Percentiles rank a stretch among this genome's conserved stretches.
Evolutionary conservation across 2,888 invertebrate species (phyloP).

Genomic region (Drosophila peninsularis): DNA sequence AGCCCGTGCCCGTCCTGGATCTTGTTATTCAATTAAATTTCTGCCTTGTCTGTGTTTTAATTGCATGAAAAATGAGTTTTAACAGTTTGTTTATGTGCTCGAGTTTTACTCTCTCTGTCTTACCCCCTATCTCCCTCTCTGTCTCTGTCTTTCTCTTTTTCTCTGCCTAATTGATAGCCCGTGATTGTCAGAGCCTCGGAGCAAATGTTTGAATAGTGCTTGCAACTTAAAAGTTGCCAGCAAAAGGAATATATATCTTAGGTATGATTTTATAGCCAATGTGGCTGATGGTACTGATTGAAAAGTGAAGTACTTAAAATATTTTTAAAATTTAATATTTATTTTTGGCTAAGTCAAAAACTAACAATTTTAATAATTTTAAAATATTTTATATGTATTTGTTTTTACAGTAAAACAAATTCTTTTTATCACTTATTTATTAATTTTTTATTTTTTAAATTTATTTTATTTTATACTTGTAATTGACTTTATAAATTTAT

Average conservation of each 20-base stretch:
- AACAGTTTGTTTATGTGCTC: conserved; percentile 37
- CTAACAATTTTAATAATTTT: not conserved
- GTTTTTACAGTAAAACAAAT: not conserved
- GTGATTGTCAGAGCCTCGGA: conserved; percentile 14
- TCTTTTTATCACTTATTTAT: no score
- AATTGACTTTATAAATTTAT: no score
- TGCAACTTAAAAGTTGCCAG: not conserved
- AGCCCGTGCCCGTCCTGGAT: conserved; percentile 9
- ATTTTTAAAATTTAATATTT: not conserved
- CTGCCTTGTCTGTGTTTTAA: conserved; percentile 61
- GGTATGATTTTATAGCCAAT: not conserved
- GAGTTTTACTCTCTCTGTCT: not conserved
- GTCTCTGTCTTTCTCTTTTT: not conserved
- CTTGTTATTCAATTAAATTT: conserved; percentile 76
- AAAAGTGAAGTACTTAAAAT: not conserved
- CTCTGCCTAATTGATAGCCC: conserved; percentile 51
- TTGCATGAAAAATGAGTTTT: conserved; percentile 68
- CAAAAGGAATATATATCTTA: not conserved
- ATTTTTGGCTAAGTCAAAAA: no score
- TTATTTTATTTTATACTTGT: no score
- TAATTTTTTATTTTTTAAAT: no score
- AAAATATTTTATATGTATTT: not conserved
- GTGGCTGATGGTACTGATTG: not conserved
- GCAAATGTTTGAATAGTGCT: conserved; percentile 10
- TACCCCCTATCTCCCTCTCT: not conserved